A percentile compares a stretch with the other conserved stretches of the same genome.
phyloP scores from a whole-genome alignment of 2,797 vertebrate genomes.

The Darevskia mixta region DNA sequence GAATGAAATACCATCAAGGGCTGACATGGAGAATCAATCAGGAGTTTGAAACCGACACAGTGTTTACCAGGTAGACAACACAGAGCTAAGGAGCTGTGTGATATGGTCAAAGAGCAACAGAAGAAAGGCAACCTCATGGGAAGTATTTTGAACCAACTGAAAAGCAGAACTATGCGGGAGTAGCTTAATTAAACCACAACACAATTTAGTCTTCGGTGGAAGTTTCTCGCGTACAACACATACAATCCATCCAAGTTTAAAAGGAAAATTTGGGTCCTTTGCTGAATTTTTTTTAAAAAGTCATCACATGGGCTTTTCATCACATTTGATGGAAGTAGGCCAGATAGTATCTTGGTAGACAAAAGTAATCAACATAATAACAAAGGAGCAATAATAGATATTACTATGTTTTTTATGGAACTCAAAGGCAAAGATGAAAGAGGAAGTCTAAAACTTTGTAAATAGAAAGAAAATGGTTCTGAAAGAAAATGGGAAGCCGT shows the following conservation, averaged over 20 bases:
- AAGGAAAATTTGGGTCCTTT: constrained; percentile 1
- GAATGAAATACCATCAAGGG: background rate
- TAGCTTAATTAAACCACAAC: constrained; percentile 17
- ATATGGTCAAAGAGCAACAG: background rate
- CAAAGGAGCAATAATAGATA: constrained; percentile 4
- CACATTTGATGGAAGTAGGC: background rate
- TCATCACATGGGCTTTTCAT: constrained; percentile 10
- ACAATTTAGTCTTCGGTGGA: background rate
- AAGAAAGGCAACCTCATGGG: background rate
- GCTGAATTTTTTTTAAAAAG: background rate
- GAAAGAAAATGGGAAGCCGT: background rate
- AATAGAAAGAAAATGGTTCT: background rate
- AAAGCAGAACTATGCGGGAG: background rate
- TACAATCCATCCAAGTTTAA: background rate
- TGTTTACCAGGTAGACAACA: background rate
- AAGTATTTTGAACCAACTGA: background rate
- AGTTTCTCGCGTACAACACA: background rate
- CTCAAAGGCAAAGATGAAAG: constrained; percentile 7
- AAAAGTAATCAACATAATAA: constrained; percentile 12
- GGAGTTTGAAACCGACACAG: background rate
- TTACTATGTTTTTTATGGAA: background rate
- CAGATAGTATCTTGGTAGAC: background rate
- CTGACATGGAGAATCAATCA: background rate
- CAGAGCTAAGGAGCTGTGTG: background rate
- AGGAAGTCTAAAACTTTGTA: background rate